A percentile compares a stretch with the other conserved stretches of the same genome.
These are phyloP conservation scores for Acanthopleura granulata DNA, from an alignment of 2,888 invertebrate genomes.

Conservation along the genomic window DNA sequence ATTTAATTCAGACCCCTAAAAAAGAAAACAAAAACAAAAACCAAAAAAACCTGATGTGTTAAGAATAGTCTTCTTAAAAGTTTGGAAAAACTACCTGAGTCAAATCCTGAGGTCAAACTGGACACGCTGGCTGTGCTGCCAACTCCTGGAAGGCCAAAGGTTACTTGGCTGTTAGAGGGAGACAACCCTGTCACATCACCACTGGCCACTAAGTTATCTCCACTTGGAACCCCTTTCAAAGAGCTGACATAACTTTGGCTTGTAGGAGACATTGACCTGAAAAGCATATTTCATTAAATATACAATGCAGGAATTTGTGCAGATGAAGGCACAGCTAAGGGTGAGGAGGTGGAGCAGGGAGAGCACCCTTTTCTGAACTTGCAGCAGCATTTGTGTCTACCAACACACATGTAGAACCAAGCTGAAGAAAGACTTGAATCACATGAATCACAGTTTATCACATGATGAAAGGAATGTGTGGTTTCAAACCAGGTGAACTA, in stretches of 20 bases:
- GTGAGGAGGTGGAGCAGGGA: constrained; percentile 10
- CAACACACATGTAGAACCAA: background rate
- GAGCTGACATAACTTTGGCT: background rate
- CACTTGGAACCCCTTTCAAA: background rate
- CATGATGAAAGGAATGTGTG: no score
- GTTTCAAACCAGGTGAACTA: no score
- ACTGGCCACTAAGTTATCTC: background rate
- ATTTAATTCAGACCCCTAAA: no score
- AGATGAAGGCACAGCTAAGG: no score
- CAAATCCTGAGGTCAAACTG: constrained; percentile 21
- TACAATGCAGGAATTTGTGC: no score
- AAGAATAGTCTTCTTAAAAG: no score
- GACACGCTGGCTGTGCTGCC: constrained; percentile 26
- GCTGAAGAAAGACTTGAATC: background rate
- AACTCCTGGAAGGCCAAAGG: constrained; percentile 20
- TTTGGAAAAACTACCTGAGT: background rate
- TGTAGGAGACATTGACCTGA: background rate
- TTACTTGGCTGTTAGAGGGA: constrained; percentile 4
- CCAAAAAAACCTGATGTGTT: no score
- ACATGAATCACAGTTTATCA: no score
- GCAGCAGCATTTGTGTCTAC: constrained; percentile 2
- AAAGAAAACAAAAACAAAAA: no score
- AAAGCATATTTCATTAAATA: background rate
- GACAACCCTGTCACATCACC: background rate
- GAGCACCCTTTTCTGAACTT: constrained; percentile 20